These are phyloP conservation scores for Actinopyga echinites DNA, from an alignment of 53 echinoderm and acorn worm species.

Conservation along the genomic window DNA sequence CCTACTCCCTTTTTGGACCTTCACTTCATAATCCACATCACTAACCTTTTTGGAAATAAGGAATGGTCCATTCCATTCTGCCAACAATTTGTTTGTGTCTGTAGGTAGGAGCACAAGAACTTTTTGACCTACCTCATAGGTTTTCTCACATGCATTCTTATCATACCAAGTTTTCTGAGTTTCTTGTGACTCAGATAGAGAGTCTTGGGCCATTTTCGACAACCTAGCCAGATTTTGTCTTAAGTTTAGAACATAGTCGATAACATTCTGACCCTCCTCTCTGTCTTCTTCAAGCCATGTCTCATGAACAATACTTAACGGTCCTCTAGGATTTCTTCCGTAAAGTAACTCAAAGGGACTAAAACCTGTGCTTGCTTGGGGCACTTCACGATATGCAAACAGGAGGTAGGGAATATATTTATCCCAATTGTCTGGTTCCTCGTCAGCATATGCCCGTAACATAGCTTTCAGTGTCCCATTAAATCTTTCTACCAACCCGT, in stretches of 20 bases:
- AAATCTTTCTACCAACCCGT: slow-evolving; percentile 21
- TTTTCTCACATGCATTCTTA: not conserved
- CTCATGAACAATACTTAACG: not conserved
- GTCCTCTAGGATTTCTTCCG: not conserved
- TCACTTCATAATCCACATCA: slow-evolving; percentile 35
- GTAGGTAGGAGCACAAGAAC: slow-evolving; percentile 24
- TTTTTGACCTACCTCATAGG: slow-evolving; percentile 18
- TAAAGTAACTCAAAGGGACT: slow-evolving; percentile 42
- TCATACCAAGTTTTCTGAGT: slow-evolving; percentile 26
- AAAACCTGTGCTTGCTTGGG: slow-evolving; percentile 34
- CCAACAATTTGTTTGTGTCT: slow-evolving; percentile 16
- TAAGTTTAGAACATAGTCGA: not conserved
- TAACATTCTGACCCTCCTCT: not conserved
- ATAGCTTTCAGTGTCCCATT: slow-evolving; percentile 34
- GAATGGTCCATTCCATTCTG: slow-evolving; percentile 39
- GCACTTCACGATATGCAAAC: slow-evolving; percentile 34
- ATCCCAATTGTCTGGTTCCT: slow-evolving; percentile 1
- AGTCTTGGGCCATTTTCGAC: not conserved
- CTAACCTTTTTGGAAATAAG: not conserved
- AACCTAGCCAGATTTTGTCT: not conserved
- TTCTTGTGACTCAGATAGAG: slow-evolving; percentile 1
- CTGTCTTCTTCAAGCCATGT: not conserved
- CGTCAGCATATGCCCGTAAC: slow-evolving; percentile 9
- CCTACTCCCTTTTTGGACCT: slow-evolving; percentile 13
- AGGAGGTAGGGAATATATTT: slow-evolving; percentile 26